Evolutionary conservation across 1,140 invertebrate genomes (phyloP).

Genomic region (Olivierus martensii): DNA sequence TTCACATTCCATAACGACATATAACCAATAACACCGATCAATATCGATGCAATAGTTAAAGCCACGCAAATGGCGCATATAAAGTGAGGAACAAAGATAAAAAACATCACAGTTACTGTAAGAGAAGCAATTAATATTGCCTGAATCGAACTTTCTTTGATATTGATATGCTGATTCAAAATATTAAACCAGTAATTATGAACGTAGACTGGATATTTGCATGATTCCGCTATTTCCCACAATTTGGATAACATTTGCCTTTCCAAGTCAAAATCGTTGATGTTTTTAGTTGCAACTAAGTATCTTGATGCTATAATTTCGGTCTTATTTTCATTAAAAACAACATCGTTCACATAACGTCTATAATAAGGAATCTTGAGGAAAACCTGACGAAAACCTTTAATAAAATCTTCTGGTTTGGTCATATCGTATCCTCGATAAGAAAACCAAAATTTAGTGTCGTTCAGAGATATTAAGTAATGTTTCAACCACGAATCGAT

Average conservation of each 20-base stretch:
- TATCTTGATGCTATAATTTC: conserved; percentile 69
- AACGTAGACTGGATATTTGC: conserved; percentile 50
- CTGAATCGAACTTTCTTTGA: conserved; percentile 45
- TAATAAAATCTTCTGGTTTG: conserved; percentile 55
- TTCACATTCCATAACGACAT: conserved; percentile 91
- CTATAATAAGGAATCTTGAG: conserved; percentile 27
- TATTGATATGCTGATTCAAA: conserved; percentile 65
- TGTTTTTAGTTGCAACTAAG: conserved; percentile 74
- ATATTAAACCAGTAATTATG: conserved; percentile 48
- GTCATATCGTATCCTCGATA: conserved; percentile 51
- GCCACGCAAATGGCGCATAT: conserved; percentile 88
- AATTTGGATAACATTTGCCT: conserved; percentile 75
- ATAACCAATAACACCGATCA: conserved; percentile 85
- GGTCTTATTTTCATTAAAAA: conserved; percentile 57
- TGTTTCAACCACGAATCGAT: conserved; percentile 81
- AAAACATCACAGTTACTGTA: conserved; percentile 89
- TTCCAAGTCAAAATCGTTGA: conserved; percentile 74
- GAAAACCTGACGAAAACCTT: conserved; percentile 48
- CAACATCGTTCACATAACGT: conserved; percentile 64
- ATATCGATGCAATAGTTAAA: conserved; percentile 87
- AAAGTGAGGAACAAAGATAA: conserved; percentile 89
- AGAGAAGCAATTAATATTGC: conserved; percentile 78
- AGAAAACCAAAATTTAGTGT: conserved; percentile 47
- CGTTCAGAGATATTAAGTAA: conserved; percentile 59
- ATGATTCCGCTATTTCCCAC: conserved; percentile 56